Base-by-base conservation (phyloP, 2,797 vertebrate species). In the Acomys russatus region DNA sequence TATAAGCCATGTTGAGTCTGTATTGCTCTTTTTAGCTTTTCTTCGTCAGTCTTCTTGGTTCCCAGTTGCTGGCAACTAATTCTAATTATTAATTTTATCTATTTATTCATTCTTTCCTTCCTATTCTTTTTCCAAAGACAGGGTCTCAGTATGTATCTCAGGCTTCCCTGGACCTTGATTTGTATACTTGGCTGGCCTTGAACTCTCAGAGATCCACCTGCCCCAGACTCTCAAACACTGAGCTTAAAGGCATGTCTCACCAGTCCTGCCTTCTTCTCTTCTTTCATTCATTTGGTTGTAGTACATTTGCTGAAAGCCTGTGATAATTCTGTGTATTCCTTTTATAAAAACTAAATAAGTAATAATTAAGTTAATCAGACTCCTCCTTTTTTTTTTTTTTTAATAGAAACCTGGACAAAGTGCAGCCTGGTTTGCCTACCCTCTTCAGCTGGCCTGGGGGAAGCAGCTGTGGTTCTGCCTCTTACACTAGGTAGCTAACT, bases 321-420 rank as follows among this genome's bases (percentile, higher is more conserved):
- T 2, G 30, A 28, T 23, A 12, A 18, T 44, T 6, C 25, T 23
- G 4, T 15, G 28, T 9, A 79, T 22, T 90, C 93, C 85, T 87
- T 54, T 73, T 64, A 61, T 14, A 80, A 20, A 84, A 64, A 18
- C 25, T 17, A 44, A 44, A 25, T 61, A 63, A 82, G 4, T 3
- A 83, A 94, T 7, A 88, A 61, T 85, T 90, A 83, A 59, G 88
- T 61, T 44, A 90, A 30, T 84, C 20, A 49, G 68, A 80, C 15
- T 66, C 11, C 56, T 28, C 4, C 4, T 44, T 44, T 44, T 44
- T 44, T 44, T 44, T 44, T 44, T n/a, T n/a, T 78, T 28, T 84
- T 35, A 54, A 44, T 5, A 22, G 9, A 59, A 66, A 61, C 12
- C 14, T 44, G 51, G 14, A 74, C 78, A 70, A 92, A 90, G 35